Conservation (phyloP, 2,797 vertebrate species). For the Lacerta viridis region DNA sequence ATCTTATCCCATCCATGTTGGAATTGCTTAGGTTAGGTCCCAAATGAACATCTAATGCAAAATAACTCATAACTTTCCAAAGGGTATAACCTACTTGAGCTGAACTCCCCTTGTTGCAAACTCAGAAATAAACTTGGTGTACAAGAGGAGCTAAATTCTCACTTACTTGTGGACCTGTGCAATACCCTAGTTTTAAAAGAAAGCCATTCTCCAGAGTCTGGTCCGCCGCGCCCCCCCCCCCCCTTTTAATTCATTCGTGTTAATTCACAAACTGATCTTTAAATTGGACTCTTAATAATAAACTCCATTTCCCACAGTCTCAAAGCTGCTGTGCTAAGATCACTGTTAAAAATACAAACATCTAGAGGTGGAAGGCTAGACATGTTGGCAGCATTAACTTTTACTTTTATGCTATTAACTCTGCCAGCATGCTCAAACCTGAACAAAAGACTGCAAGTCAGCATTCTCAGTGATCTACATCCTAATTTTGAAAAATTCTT, state of each 20-base stretch:
- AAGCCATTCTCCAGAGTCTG: not conserved
- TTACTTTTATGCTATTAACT: not conserved
- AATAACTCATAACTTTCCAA: not conserved
- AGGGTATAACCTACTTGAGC: not conserved
- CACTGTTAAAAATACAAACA: not conserved
- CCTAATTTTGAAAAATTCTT: not conserved
- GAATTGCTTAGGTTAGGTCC: not conserved
- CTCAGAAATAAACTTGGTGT: not conserved
- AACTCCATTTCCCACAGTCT: not conserved
- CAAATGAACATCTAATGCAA: not conserved
- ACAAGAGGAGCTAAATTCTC: not conserved
- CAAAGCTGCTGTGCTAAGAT: not conserved
- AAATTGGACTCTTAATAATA: not conserved
- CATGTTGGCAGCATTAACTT: not conserved
- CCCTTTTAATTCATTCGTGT: conserved; percentile 6
- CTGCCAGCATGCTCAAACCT: not conserved
- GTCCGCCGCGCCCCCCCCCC: too few relatives aligned
- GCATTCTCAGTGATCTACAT: not conserved
- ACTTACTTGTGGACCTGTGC: not conserved
- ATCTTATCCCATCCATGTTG: not conserved
- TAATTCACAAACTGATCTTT: not conserved
- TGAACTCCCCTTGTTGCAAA: not conserved
- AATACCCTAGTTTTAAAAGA: not conserved
- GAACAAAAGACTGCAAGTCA: too few relatives aligned
- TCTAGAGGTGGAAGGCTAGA: not conserved